These are phyloP conservation scores for Nematostella vectensis DNA, from an alignment of 92 coral and sea anemone genomes.

Conservation along the genomic window DNA sequence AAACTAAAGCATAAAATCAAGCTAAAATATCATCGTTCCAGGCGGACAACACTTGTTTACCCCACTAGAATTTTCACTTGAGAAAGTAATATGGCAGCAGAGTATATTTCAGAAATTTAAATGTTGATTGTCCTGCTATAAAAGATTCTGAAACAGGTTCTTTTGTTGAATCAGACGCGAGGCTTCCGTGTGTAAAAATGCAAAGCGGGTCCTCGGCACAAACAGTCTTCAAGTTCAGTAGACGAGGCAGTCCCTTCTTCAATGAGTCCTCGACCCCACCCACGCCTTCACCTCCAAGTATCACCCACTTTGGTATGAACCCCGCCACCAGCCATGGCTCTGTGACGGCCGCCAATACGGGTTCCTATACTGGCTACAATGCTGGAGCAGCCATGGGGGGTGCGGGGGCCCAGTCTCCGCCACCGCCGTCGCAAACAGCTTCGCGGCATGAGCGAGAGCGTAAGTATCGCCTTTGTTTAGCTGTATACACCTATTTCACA, in stretches of 20 bases:
- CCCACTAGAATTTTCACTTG: too few relatives aligned
- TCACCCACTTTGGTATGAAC: background rate
- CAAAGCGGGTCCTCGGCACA: constrained; percentile 15
- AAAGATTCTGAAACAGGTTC: too few relatives aligned
- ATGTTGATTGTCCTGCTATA: too few relatives aligned
- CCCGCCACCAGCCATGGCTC: constrained; percentile 3
- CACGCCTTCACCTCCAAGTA: background rate
- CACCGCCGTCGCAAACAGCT: constrained; percentile 21
- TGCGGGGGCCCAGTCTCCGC: constrained; percentile 10
- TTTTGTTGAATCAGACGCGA: too few relatives aligned
- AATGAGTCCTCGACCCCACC: constrained; percentile 17
- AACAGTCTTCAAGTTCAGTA: constrained; percentile 11
- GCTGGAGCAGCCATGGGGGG: background rate
- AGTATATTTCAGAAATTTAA: too few relatives aligned
- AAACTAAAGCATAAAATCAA: too few relatives aligned
- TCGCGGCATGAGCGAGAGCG: constrained; percentile 22
- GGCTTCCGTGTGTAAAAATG: constrained; percentile 1
- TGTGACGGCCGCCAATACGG: constrained; percentile 2
- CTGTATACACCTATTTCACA: too few relatives aligned
- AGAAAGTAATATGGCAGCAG: too few relatives aligned
- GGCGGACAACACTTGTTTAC: too few relatives aligned
- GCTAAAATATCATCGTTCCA: too few relatives aligned
- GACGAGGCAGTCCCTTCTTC: constrained; percentile 37
- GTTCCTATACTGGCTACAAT: constrained; percentile 5
- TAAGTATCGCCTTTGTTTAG: too few relatives aligned